Base-by-base conservation (phyloP, 2,888 invertebrate genomes). In the Cephus nigrinus region DNA sequence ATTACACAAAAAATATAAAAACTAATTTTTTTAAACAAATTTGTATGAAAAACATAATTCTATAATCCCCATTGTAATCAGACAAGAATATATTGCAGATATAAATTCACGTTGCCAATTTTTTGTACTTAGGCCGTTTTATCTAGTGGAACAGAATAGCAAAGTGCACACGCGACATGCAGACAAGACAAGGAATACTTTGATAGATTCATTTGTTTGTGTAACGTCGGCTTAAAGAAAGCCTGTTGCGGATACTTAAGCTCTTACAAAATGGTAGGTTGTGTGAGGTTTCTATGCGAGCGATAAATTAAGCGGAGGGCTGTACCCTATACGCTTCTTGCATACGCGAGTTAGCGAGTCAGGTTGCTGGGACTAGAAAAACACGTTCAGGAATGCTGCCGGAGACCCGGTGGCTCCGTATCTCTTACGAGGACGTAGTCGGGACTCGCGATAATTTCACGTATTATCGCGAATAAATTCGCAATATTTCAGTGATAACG, bases 211-310 rank as follows among this genome's bases (percentile, higher is more conserved):
- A 31, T 71, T 71, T 31, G 71, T 71, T 71, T 71, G 71, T 55
- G 23, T 33, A 71, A 71, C 31, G 71, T 71, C 71, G 33, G 71
- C 71, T 31, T 23, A 71, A 55, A 55, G 71, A 71, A 31, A 33
- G 31, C 33, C 31, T 33, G 33, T 33, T 71, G 32, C 31, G 71
- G 31, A 71, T 79, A 79, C 76, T 77, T 74, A 68, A 69, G 78
- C 82, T 82, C 83, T 84, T 84, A 83, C 82, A 85, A 84, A 85
- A 85, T 84, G 80, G 82, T 83, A 84, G 84, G 82, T 84, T 84
- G 84, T 79, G 82, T 80, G 82, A 78, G 79, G 79, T 81, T 82
- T 76, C 78, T 83, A 82, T 83, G 79, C 82, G 79, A 82, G 84
- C 83, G 79, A 86, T 85, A 85, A 85, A 85, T 82, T 84, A 83